Percentiles rank a stretch among this genome's conserved stretches.
These are phyloP conservation scores for Phrynocephalus forsythii DNA, from an alignment of 2,797 vertebrate genomes.

Conservation along the genomic window DNA sequence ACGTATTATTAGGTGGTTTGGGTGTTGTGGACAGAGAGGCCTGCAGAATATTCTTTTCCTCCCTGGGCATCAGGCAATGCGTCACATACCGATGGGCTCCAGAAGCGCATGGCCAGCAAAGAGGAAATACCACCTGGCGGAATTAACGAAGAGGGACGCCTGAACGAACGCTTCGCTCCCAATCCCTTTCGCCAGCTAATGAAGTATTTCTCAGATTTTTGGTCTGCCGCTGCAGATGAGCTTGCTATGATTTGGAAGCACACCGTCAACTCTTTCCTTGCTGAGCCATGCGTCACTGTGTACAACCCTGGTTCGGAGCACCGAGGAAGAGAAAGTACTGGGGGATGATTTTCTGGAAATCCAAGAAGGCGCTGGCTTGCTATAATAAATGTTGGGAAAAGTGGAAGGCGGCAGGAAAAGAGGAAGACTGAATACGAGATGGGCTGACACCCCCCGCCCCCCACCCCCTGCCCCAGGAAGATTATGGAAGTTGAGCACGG, in stretches of 20 bases:
- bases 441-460: too few relatives aligned
- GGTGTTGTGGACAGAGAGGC: constrained; percentile 55
- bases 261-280: neutral
- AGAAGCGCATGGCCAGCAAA: constrained; percentile 36
- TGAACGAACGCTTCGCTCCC: constrained; percentile 24
- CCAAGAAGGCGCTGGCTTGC: neutral
- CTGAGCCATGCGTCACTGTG: neutral
- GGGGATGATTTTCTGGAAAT: neutral
- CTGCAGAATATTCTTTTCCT: constrained; percentile 68
- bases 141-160: constrained; percentile 39
- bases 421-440: too few relatives aligned
- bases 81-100: neutral
- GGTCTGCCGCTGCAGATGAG: neutral
- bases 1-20: constrained; percentile 64
- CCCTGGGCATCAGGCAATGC: neutral
- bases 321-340: neutral
- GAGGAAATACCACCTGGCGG: constrained; percentile 26
- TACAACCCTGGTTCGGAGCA: neutral
- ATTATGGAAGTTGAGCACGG: too few relatives aligned
- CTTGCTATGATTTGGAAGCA: neutral
- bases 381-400: too few relatives aligned
- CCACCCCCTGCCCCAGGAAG: too few relatives aligned
- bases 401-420: too few relatives aligned
- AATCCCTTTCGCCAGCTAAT: neutral
- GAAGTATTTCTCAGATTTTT: constrained; percentile 1